A percentile compares a stretch with the other conserved stretches of the same genome.
These are phyloP conservation scores for Natrix natrix DNA, from an alignment of 2,797 vertebrate species.

Conservation along the genomic window DNA sequence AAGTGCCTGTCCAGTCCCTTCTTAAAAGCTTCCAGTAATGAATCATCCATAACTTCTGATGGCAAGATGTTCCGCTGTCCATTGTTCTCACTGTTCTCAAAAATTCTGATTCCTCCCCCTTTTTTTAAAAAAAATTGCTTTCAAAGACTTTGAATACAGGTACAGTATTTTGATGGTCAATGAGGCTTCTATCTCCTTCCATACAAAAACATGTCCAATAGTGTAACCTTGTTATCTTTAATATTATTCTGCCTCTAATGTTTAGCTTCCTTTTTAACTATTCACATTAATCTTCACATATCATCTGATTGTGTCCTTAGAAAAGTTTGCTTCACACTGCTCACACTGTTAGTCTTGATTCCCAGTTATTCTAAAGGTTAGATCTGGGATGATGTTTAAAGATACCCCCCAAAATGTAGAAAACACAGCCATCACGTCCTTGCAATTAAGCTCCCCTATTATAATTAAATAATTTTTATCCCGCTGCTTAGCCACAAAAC, in stretches of 20 bases:
- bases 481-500: neutral
- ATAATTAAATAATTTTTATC: neutral
- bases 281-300: conserved; percentile 32
- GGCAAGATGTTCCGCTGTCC: neutral
- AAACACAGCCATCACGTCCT: neutral
- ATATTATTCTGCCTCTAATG: conserved; percentile 22
- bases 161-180: conserved; percentile 34
- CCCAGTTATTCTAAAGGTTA: neutral
- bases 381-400: neutral
- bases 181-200: conserved; percentile 34
- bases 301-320: conserved; percentile 1
- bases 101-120: neutral
- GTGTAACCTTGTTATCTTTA: conserved; percentile 37
- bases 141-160: conserved; percentile 43
- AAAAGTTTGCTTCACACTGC: conserved; percentile 27
- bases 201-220: conserved; percentile 51
- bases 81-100: neutral
- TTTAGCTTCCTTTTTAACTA: conserved; percentile 26
- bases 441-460: neutral
- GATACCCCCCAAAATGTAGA: neutral
- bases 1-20: neutral
- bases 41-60: neutral
- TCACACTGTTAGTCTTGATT: neutral
- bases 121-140: conserved; percentile 19
- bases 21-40: neutral